Percentiles rank a stretch among this genome's conserved stretches.
phyloP scores from a whole-genome alignment of 2,113 vertebrate species.

The Phrynocephalus versicolor region DNA sequence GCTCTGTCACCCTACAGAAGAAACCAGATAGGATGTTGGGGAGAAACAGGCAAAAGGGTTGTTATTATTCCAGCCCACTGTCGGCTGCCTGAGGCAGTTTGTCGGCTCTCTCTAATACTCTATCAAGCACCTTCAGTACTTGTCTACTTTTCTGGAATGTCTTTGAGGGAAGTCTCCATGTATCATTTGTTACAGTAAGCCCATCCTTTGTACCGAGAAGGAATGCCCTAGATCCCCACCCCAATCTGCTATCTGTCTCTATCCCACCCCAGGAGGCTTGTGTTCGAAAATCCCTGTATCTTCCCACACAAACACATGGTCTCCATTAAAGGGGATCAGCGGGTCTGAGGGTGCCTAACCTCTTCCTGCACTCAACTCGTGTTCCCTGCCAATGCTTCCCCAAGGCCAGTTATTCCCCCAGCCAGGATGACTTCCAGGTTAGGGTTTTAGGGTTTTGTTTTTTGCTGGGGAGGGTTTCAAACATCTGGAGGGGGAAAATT shows the following conservation, averaged over 20 bases:
- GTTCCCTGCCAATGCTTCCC: neutral
- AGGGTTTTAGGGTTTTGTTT: too few relatives aligned
- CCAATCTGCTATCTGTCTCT: neutral
- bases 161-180: neutral
- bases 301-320: neutral
- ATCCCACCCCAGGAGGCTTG: neutral
- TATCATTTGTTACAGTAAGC: neutral
- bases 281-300: neutral
- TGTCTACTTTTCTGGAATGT: neutral
- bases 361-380: neutral
- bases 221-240: neutral
- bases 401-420: neutral
- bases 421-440: neutral
- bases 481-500: neutral
- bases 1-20: too few relatives aligned
- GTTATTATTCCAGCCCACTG: too few relatives aligned
- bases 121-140: neutral
- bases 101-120: too few relatives aligned
- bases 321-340: neutral
- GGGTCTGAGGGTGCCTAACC: neutral
- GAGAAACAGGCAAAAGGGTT: too few relatives aligned
- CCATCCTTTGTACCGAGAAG: neutral
- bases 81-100: too few relatives aligned
- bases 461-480: neutral
- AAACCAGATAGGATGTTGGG: too few relatives aligned